phyloP scores from a whole-genome alignment of 1,140 invertebrate species.

The Catajapyx aquilonaris region DNA sequence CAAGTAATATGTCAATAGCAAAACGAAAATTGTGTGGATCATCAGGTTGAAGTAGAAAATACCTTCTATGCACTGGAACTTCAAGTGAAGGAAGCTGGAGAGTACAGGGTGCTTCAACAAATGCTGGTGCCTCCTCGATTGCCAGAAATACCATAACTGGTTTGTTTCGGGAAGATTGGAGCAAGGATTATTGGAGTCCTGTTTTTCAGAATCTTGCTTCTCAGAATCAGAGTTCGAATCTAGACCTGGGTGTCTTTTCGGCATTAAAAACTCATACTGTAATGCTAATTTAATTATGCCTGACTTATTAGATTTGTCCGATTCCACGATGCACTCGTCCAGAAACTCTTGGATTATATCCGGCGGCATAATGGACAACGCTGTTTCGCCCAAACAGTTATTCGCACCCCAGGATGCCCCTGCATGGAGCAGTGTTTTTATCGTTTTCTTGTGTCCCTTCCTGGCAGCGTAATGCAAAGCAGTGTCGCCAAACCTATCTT shows the following conservation, averaged over 20 bases:
- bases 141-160: constrained; percentile 38
- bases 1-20: too few relatives aligned
- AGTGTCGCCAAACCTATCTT: constrained; percentile 47
- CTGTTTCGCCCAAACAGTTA: constrained; percentile 40
- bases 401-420: constrained; percentile 46
- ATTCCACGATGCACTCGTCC: constrained; percentile 41
- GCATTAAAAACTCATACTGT: background rate
- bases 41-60: too few relatives aligned
- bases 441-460: constrained; percentile 32
- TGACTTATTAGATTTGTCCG: constrained; percentile 31
- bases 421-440: constrained; percentile 33
- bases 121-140: constrained; percentile 33
- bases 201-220: constrained; percentile 7
- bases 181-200: too few relatives aligned
- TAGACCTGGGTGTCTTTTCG: background rate
- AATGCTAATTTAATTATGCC: constrained; percentile 15
- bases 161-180: constrained; percentile 39
- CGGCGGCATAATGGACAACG: constrained; percentile 41
- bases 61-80: constrained; percentile 53
- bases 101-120: constrained; percentile 58
- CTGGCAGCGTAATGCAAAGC: constrained; percentile 60
- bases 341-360: constrained; percentile 41
- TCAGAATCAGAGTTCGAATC: constrained; percentile 3
- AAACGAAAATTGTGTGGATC: too few relatives aligned
- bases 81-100: constrained; percentile 58